Base-by-base conservation (phyloP, 1,140 invertebrate species). In the Centruroides sculpturatus region DNA sequence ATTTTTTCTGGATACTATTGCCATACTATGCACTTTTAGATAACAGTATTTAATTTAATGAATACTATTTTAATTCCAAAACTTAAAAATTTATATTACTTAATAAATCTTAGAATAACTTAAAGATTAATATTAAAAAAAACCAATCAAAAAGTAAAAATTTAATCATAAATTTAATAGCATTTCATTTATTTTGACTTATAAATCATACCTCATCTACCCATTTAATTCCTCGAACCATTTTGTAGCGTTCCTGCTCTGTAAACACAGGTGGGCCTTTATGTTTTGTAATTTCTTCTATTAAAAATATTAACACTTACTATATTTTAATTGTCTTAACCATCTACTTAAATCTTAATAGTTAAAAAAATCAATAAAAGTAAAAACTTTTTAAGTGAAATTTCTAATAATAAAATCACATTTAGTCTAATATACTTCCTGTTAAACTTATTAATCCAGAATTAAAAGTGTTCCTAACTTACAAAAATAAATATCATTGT, bases 211-310 rank as follows among this genome's bases (percentile, higher is more conserved):
- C 79, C 77, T 99, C 92, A 76, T 99, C 96, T 5, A 99, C 96
- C 97, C 97, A 99, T 78, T 99, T 99, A 61, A 99, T 99, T n/a
- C 91, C 94, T 68, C 85, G 80, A 13, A 99, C 92, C 95, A 99
- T 98, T 80, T 96, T 94, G 72, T 98, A 99, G 59, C 96, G 82
- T 75, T 99, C 96, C 74, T 96, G 80, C 77, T 98, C 83, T 47
- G 85, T 98, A 69, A 98, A 99, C 4, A 99, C 96, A 4, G 97
- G 96, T 8, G 95, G 96, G 12, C 96, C 96, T 77, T 99, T 99
- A 73, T 99, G 93, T 74, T 91, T 91, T 3, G 85, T 81, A 57
- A 99, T 98, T 77, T 99, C 97, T 70, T 89, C 93, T 78, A 63
- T 47, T 68, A 66, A 23, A 7, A 23, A 56, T n/a, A 56, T 47